Evolutionary conservation across 2,113 vertebrate genomes (phyloP).

Genomic region (Leptocoma aspasia): DNA sequence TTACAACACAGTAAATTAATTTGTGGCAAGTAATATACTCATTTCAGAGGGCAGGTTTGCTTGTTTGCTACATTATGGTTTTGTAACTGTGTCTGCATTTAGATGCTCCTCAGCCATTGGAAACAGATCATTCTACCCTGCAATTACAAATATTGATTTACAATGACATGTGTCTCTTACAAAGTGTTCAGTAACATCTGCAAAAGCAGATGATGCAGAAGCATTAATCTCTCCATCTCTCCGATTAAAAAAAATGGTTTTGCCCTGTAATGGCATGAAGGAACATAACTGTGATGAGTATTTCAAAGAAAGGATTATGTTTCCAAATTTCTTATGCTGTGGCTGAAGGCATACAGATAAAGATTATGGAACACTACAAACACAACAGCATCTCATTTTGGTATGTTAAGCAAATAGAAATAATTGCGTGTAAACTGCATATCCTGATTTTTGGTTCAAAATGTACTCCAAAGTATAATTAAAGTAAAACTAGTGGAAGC

Average conservation of each 20-base stretch:
- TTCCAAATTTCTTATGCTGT: neutral
- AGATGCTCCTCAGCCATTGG: neutral
- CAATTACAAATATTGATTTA: slow-evolving; percentile 54
- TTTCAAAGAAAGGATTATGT: slow-evolving; percentile 17
- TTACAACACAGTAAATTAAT: neutral
- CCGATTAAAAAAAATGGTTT: neutral
- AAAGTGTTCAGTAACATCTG: slow-evolving; percentile 12
- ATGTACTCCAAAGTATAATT: neutral
- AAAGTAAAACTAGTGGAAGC: neutral
- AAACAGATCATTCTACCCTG: slow-evolving; percentile 12
- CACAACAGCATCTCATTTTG: neutral
- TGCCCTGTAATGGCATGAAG: neutral
- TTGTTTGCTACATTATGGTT: neutral
- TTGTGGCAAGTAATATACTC: neutral
- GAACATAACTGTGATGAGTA: neutral
- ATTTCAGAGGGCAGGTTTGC: neutral
- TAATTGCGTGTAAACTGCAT: neutral
- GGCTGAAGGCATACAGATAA: neutral
- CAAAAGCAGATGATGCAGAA: slow-evolving; percentile 26
- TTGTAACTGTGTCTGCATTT: slow-evolving; percentile 10
- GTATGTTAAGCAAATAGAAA: neutral
- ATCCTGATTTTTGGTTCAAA: neutral
- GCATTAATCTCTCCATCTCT: slow-evolving; percentile 21
- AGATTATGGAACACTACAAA: neutral
- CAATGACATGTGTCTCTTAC: neutral